Conservation (phyloP, 2,888 invertebrate genomes). For the Pandemis heparana region DNA sequence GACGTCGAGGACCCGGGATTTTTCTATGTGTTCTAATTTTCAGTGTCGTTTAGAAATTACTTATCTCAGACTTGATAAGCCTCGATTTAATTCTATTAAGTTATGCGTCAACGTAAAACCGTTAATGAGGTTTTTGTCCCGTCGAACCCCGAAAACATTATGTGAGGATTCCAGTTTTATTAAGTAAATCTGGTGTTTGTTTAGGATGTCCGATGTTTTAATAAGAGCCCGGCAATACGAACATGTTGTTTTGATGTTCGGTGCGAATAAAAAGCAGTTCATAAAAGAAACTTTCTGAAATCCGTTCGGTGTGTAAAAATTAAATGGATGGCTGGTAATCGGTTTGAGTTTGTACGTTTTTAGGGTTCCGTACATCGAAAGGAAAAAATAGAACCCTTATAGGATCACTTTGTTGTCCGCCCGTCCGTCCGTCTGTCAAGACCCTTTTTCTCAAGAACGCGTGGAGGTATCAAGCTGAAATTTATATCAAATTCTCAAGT, state of each 20-base stretch:
- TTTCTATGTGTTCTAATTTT: no score
- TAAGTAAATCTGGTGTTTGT: constrained; percentile 40
- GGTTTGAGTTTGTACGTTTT: constrained; percentile 3
- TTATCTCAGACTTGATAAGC: no score
- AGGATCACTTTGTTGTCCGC: no score
- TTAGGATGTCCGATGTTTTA: constrained; percentile 40
- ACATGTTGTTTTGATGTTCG: constrained; percentile 35
- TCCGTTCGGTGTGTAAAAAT: constrained; percentile 13
- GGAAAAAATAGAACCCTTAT: no score
- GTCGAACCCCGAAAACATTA: constrained; percentile 31
- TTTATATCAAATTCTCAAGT: no score
- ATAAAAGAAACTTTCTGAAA: constrained; percentile 8
- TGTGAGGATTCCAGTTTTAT: constrained; percentile 36
- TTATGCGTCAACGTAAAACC: constrained; percentile 20
- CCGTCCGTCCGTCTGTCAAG: no score
- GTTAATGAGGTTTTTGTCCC: constrained; percentile 33
- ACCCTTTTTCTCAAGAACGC: no score
- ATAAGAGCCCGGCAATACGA: constrained; percentile 33
- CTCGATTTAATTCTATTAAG: constrained; percentile 7
- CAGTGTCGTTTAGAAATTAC: no score
- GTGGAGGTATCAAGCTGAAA: no score
- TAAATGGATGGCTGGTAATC: constrained; percentile 21
- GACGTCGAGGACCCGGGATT: no score
- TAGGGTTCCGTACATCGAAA: no score
- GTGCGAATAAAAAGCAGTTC: constrained; percentile 16